Evolutionary conservation across 30 jellyfish, hydroid and myxozoan genomes (phyloP), one percentile per base, ranked within the genome.

Genomic region (Chrysaora quinquecirrha): DNA sequence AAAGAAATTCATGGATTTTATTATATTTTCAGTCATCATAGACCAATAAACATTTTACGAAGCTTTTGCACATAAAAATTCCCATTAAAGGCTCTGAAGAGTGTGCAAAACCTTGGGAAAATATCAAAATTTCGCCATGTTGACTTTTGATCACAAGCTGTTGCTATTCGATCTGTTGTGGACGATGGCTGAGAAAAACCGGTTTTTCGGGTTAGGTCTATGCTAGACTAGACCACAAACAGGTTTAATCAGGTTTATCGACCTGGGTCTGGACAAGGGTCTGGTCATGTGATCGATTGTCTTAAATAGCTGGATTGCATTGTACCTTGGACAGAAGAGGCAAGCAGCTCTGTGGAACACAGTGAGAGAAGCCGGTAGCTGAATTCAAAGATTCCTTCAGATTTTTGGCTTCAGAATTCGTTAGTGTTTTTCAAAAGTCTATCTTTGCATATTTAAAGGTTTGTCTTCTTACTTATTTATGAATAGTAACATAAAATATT

Each of bases 181-280:
- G 71, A 58, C 71, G 72, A 1, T 47, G 54, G 54, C 30, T 52
- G 19, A n/a, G n/a, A 52, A 32, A 80, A 80, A 49, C 82, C 54
- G 75, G 70, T 80, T 80, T 80, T 29, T n/a, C 65, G n/a, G 30
- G 66, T 30, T 6, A 7, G 34, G 74, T 24, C 58, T 50, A 29
- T 60, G 78, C 88, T 58, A 76, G 85, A 47, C 68, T 38, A 73
- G 61, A 52, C 68, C 68, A 16, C 68, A 52, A 52, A 20, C 68
- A 16, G 25, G 68, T 3, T 52, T 20, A 52, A 10, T 2, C 24
- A 20, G 68, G 24, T 52, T 52, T 20, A 19, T 9, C 24, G 19
- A 52, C 7, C n/a, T n/a, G n/a, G 29, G 68, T 16, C 29, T 20
- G 24, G 2, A 20, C 68, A 16, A 3, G 24, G 68, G 68, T 3